These are phyloP conservation scores for Pocillopora verrucosa DNA, from an alignment of 64 coral and sea anemone genomes.

Conservation along the genomic window DNA sequence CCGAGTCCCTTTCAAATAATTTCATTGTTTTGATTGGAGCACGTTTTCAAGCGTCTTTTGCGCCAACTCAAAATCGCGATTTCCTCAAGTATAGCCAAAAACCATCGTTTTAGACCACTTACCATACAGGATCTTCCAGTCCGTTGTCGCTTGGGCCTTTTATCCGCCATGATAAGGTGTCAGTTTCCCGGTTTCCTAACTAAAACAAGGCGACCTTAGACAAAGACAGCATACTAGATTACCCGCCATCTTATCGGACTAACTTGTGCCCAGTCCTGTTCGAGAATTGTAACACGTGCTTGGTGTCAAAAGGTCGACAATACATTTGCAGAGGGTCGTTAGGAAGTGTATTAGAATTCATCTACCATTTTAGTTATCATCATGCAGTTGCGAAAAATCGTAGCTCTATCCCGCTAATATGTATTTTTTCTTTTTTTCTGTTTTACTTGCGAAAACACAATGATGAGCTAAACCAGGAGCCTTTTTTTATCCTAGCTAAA, in stretches of 20 bases:
- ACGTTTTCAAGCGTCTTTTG: slow-evolving; percentile 3
- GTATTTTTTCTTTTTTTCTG: too few species aligned
- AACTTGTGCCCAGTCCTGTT: slow-evolving; percentile 19
- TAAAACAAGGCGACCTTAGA: neutral
- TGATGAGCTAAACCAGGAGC: too few species aligned
- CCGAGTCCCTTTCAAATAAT: neutral
- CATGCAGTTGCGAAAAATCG: too few species aligned
- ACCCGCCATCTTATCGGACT: slow-evolving; percentile 35
- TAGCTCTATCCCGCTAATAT: too few species aligned
- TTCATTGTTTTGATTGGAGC: slow-evolving; percentile 21
- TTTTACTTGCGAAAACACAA: too few species aligned
- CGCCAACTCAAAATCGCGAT: neutral
- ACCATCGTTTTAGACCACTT: slow-evolving; percentile 6
- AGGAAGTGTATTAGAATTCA: neutral
- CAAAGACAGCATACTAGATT: slow-evolving; percentile 42
- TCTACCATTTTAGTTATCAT: too few species aligned
- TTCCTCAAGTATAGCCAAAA: neutral
- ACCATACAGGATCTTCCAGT: slow-evolving; percentile 16
- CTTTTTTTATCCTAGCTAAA: too few species aligned
- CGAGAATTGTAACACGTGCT: neutral
- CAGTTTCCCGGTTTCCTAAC: neutral
- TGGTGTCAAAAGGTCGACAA: neutral
- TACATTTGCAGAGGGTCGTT: neutral
- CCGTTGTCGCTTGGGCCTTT: slow-evolving; percentile 34
- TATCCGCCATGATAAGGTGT: neutral